These are phyloP conservation scores for Cyclina sinensis DNA, from an alignment of 1,140 invertebrate genomes.

Conservation along the genomic window DNA sequence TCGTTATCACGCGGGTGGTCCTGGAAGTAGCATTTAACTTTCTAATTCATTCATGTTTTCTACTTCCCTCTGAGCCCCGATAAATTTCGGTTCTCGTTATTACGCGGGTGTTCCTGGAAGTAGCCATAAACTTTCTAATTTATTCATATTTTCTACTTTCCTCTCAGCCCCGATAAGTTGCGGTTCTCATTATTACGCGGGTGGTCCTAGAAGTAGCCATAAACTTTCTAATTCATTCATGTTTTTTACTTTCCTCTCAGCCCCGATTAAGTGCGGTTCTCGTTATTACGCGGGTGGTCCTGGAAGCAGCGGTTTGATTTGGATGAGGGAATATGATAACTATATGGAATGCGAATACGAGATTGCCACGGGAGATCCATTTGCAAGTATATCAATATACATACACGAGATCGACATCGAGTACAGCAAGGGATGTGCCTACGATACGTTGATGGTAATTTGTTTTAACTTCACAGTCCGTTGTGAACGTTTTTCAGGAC, in stretches of 20 bases:
- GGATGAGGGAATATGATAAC: slow-evolving; percentile 72
- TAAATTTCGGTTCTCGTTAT: too few species aligned
- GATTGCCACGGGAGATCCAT: slow-evolving; percentile 66
- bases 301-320: slow-evolving; percentile 73
- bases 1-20: slow-evolving; percentile 67
- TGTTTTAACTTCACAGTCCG: too few species aligned
- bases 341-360: slow-evolving; percentile 78
- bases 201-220: slow-evolving; percentile 65
- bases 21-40: slow-evolving; percentile 70
- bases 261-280: slow-evolving; percentile 71
- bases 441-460: slow-evolving; percentile 73
- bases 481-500: too few species aligned
- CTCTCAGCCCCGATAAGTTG: slow-evolving; percentile 71
- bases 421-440: slow-evolving; percentile 71
- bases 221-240: too few species aligned
- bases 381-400: slow-evolving; percentile 70
- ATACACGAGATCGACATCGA: slow-evolving; percentile 75
- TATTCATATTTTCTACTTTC: too few species aligned
- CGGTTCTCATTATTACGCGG: slow-evolving; percentile 70
- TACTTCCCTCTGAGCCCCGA: slow-evolving; percentile 70
- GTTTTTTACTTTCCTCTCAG: slow-evolving; percentile 57
- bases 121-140: too few species aligned
- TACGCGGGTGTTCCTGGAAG: too few species aligned
- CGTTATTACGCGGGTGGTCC: slow-evolving; percentile 69
- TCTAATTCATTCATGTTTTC: too few species aligned